phyloP scores from a whole-genome alignment of 2,888 invertebrate genomes.

The Eupithecia insigniata region DNA sequence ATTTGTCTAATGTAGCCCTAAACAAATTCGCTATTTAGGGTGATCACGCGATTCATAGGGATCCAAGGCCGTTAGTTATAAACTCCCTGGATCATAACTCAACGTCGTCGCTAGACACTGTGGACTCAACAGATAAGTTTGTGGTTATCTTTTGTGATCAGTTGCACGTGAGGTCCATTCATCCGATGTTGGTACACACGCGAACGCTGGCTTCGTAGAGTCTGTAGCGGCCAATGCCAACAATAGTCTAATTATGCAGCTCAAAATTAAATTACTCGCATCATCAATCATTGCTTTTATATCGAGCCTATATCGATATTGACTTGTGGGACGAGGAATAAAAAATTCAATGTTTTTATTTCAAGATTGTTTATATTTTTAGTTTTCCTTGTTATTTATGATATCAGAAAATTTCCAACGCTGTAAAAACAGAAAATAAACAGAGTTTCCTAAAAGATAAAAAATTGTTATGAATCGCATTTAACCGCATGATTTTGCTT shows the following conservation, averaged over 20 bases:
- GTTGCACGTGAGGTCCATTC: constrained; percentile 60
- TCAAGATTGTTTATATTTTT: neutral
- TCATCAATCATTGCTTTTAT: constrained; percentile 65
- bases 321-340: constrained; percentile 19
- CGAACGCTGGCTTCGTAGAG: constrained; percentile 49
- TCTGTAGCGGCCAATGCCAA: constrained; percentile 60
- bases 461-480: neutral
- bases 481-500: neutral
- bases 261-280: constrained; percentile 63
- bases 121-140: constrained; percentile 1
- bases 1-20: no score
- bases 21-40: neutral
- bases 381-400: neutral
- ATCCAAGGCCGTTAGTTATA: neutral
- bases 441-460: neutral
- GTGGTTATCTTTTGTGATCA: constrained; percentile 41
- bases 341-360: neutral
- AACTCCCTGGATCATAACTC: neutral
- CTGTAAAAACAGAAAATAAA: neutral
- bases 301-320: constrained; percentile 42
- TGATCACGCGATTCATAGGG: neutral
- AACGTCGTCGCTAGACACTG: neutral
- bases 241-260: constrained; percentile 75
- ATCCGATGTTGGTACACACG: constrained; percentile 43
- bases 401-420: neutral